phyloP scores from a whole-genome alignment of 2,888 invertebrate genomes.

The Subacronicta megacephala region DNA sequence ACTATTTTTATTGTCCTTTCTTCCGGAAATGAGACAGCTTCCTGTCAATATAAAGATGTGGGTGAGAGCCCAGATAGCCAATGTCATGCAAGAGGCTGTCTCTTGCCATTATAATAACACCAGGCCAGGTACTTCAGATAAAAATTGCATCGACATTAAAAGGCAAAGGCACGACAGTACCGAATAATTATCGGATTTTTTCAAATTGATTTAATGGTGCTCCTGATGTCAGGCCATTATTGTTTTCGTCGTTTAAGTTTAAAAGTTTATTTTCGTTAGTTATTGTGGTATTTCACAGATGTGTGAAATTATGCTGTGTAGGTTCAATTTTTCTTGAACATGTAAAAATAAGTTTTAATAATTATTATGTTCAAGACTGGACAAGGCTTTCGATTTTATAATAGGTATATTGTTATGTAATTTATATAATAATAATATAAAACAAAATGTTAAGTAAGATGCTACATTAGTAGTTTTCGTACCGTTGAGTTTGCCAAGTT shows the following conservation, averaged over 20 bases:
- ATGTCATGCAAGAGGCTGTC: constrained; percentile 84
- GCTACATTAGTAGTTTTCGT: constrained; percentile 14
- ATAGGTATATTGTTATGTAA: not conserved
- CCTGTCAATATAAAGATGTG: constrained; percentile 84
- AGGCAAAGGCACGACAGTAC: constrained; percentile 66
- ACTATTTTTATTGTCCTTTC: constrained; percentile 80
- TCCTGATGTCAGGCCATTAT: constrained; percentile 6
- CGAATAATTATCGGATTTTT: constrained; percentile 47
- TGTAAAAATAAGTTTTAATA: not conserved
- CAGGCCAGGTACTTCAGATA: constrained; percentile 59
- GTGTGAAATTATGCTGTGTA: not conserved
- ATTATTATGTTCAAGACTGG: not conserved
- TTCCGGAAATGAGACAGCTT: constrained; percentile 82
- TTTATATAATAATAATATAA: not conserved
- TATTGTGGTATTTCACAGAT: not conserved
- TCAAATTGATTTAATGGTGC: constrained; percentile 32
- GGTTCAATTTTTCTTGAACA: not conserved
- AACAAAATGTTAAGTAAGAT: constrained; percentile 20
- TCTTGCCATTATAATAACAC: constrained; percentile 73
- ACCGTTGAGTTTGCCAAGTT: constrained; percentile 16
- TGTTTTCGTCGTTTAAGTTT: constrained; percentile 34
- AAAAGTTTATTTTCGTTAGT: constrained; percentile 32
- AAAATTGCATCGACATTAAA: constrained; percentile 61
- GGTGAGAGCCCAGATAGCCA: constrained; percentile 83
- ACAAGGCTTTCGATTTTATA: not conserved